Evolutionary conservation across 2,113 vertebrate genomes (phyloP).

Genomic region (Ornithorhynchus anatinus): DNA sequence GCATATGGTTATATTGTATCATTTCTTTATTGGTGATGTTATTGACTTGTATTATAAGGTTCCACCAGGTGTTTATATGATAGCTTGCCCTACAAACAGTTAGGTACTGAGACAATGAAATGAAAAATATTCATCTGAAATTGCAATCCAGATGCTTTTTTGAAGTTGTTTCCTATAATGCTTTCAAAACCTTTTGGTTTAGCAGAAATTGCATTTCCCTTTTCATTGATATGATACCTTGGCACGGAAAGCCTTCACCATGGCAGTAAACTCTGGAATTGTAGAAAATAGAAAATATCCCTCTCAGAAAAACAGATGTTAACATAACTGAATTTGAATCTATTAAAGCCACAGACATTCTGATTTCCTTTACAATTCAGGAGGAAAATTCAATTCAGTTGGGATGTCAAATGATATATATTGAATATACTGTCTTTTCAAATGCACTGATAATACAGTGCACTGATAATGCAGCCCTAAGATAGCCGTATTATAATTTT

Average conservation of each 20-base stretch:
- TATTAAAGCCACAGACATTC: not conserved
- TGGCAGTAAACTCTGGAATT: not conserved
- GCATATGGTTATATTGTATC: slow-evolving; percentile 18
- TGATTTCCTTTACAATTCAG: not conserved
- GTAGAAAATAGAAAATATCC: not conserved
- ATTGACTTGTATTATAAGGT: slow-evolving; percentile 49
- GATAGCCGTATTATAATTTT: no score
- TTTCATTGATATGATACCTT: not conserved
- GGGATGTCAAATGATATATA: not conserved
- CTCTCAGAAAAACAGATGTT: accelerated
- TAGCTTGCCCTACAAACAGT: slow-evolving; percentile 41
- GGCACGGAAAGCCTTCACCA: not conserved
- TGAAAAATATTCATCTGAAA: slow-evolving; percentile 22
- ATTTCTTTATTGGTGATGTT: slow-evolving; percentile 23
- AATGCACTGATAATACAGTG: not conserved
- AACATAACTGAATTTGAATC: not conserved
- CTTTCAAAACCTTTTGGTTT: slow-evolving; percentile 22
- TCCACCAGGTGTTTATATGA: slow-evolving; percentile 37
- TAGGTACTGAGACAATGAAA: slow-evolving; percentile 43
- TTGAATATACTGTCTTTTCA: not conserved
- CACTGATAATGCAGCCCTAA: no score
- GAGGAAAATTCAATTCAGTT: not conserved
- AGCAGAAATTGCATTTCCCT: not conserved
- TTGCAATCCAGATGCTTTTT: slow-evolving; percentile 25
- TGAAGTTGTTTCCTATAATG: slow-evolving; percentile 15